Conservation (phyloP, 2,797 vertebrate species). For the Macrochelys suwanniensis region DNA sequence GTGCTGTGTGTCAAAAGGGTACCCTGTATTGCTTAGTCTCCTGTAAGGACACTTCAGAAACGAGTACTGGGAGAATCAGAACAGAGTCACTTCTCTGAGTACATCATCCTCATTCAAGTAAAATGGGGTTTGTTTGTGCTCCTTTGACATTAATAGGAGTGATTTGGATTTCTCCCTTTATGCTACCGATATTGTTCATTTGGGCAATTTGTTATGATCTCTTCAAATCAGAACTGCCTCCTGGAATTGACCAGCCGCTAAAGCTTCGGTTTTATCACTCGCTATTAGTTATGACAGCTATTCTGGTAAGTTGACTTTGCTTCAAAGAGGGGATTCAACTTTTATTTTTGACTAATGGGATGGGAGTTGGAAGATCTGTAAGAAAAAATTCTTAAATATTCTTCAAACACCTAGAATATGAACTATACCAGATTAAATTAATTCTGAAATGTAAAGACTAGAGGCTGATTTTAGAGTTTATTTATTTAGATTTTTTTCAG, state of each 20-base stretch:
- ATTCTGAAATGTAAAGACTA: neutral
- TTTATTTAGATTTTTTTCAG: neutral
- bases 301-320: conserved; percentile 80
- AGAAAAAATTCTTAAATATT: neutral
- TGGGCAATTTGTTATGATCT: conserved; percentile 80
- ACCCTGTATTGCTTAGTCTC: neutral
- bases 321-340: neutral
- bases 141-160: conserved; percentile 66
- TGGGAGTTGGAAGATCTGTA: neutral
- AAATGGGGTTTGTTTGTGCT: conserved; percentile 70
- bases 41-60: neutral
- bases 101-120: neutral
- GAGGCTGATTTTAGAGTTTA: neutral
- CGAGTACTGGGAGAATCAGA: neutral
- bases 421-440: neutral
- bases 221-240: conserved; percentile 84
- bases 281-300: conserved; percentile 76
- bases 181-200: conserved; percentile 77
- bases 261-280: conserved; percentile 82
- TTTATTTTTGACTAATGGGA: neutral
- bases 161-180: conserved; percentile 34
- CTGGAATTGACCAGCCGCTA: conserved; percentile 79
- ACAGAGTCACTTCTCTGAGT: accelerated
- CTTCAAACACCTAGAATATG: neutral
- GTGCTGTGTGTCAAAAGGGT: neutral